Evolutionary conservation across 2,888 invertebrate genomes (phyloP).

Genomic region (Eueremaeus valkanovi): DNA sequence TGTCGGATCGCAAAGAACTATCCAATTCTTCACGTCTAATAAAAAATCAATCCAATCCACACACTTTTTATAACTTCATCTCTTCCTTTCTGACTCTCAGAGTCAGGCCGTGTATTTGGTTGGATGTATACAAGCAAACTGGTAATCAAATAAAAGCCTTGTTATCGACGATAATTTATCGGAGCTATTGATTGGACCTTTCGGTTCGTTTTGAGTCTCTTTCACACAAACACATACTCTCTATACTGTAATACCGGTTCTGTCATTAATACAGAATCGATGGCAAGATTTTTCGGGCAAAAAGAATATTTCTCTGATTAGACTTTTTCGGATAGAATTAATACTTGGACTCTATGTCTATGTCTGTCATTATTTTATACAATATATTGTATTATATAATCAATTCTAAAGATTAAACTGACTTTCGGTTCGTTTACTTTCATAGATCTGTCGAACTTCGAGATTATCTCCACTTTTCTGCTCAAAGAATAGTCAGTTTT

Average conservation of each 20-base stretch:
- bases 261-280: too few relatives aligned
- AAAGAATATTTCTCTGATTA: too few relatives aligned
- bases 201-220: neutral
- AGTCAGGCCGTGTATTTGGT: neutral
- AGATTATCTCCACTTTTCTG: neutral
- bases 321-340: too few relatives aligned
- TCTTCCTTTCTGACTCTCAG: neutral
- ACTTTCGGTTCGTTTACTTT: neutral
- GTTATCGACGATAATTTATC: conserved; percentile 13
- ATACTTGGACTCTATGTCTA: too few relatives aligned
- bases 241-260: neutral
- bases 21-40: too few relatives aligned
- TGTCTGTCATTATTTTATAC: neutral
- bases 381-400: neutral
- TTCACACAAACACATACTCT: too few relatives aligned
- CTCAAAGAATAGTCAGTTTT: neutral
- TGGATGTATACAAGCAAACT: conserved; percentile 4
- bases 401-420: neutral
- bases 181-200: neutral
- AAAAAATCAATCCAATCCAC: neutral
- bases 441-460: neutral
- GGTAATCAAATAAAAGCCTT: conserved; percentile 20
- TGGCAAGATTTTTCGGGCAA: neutral
- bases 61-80: neutral
- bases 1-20: too few relatives aligned